Evolutionary conservation across 2,888 invertebrate genomes (phyloP), one percentile per base, ranked within the genome.

Genomic region (Eustalomyia histrio): DNA sequence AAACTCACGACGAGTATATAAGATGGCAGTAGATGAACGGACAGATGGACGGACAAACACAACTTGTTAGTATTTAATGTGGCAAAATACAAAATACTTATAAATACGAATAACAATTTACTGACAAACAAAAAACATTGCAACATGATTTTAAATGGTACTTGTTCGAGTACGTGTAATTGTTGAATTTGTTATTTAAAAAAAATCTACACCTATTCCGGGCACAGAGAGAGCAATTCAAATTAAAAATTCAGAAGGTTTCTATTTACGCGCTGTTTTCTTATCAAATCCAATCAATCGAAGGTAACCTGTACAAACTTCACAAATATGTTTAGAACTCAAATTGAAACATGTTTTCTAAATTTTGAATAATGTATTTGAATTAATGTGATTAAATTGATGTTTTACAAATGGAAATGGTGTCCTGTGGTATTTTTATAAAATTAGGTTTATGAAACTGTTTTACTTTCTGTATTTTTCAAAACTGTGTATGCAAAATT

Each of bases 121-220:
- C 10, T 24, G 24, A 75, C 33, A 16, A 50, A 73, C 53, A 16
- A 4, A 29, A 29, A 47, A 69, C 74, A 67, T 80, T 80, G 71
- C 75, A 67, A 71, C 12, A 76, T 57, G 16, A 16, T 50, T 61
- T 60, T 10, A 50, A 58, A 16, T 61, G 10, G 39, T n/a, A 18
- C 24, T 35, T 53, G 35, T 43, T 17, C 16, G 4, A 43, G 24
- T 39, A 33, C 53, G 18, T 21, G 64, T 33, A 33, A 29, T 29
- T 33, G 33, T 50, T 33, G 6, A 47, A 47, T 47, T 47, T 47
- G 16, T 3, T n/a, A 39, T 39, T 47, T n/a, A n/a, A 47, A 47
- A 14, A 47, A 47, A 12, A 39, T 14, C 16, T n/a, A 47, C 43
- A 47, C 43, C n/a, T 3, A 16, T 47, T 47, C n/a, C 43, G 12